Conservation (phyloP, 2,888 invertebrate species). For the Aleiodes leptofemur region DNA sequence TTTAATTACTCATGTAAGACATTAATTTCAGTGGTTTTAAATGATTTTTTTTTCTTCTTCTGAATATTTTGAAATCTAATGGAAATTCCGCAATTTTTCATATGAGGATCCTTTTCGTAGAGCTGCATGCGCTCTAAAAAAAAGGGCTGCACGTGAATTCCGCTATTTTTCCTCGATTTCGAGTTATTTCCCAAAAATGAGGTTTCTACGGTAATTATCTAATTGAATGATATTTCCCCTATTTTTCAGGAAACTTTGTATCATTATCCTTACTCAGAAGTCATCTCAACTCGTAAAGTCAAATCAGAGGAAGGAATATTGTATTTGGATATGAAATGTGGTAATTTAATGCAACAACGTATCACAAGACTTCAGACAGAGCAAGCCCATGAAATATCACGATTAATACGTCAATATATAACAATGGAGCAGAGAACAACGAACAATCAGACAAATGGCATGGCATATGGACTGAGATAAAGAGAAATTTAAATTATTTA, state of each 20-base stretch:
- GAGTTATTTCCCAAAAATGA: too few species aligned
- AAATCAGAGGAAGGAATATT: constrained; percentile 94
- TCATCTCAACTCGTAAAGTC: constrained; percentile 95
- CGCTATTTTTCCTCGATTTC: too few species aligned
- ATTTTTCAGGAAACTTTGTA: constrained; percentile 87
- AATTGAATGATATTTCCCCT: background rate
- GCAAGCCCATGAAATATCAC: constrained; percentile 97
- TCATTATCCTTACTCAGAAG: constrained; percentile 95
- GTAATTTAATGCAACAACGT: constrained; percentile 96
- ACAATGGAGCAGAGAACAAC: constrained; percentile 85
- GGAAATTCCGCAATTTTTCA: too few species aligned
- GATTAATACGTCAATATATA: constrained; percentile 97
- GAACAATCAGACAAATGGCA: constrained; percentile 64
- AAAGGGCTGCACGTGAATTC: too few species aligned
- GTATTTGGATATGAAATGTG: constrained; percentile 97
- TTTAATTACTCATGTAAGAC: constrained; percentile 88
- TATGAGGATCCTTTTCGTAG: too few species aligned
- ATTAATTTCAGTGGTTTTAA: background rate
- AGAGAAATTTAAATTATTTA: constrained; percentile 1
- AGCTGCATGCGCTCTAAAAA: too few species aligned
- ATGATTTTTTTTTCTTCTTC: constrained; percentile 16
- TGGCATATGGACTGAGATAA: constrained; percentile 72
- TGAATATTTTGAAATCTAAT: background rate
- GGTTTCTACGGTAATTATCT: too few species aligned
- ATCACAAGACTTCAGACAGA: constrained; percentile 97